Evolutionary conservation across 2,797 vertebrate genomes (phyloP).

Genomic region (Muscicapa comitata): DNA sequence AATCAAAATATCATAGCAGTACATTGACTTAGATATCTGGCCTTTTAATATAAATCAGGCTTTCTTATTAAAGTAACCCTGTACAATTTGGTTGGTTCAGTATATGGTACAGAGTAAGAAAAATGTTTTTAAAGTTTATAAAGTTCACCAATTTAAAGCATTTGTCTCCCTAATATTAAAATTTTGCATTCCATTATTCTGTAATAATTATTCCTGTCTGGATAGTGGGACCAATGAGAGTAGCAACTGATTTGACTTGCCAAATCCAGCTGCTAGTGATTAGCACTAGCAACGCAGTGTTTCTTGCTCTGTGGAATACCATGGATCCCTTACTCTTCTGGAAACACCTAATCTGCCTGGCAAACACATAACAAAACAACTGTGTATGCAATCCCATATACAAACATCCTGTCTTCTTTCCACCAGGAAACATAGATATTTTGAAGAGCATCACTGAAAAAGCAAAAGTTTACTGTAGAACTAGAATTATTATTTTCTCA

Average conservation of each 20-base stretch:
- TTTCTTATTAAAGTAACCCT: neutral
- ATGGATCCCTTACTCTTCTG: neutral
- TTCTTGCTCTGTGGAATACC: neutral
- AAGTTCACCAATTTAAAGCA: neutral
- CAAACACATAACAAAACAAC: neutral
- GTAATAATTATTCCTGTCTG: neutral
- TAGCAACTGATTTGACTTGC: neutral
- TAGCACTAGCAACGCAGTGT: neutral
- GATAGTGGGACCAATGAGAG: neutral
- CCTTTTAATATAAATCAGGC: neutral
- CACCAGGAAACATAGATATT: neutral
- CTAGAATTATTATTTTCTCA: neutral
- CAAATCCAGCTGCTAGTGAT: neutral
- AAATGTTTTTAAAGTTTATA: neutral
- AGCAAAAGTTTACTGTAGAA: neutral
- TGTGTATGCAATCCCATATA: accelerated
- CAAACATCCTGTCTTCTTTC: neutral
- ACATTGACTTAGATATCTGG: neutral
- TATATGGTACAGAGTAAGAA: neutral
- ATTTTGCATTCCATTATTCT: neutral
- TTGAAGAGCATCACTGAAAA: neutral
- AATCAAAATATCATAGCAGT: neutral
- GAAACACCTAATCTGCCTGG: neutral
- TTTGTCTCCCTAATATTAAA: neutral
- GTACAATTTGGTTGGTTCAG: neutral